Conservation (phyloP, 2,797 vertebrate genomes). For the Brotogeris chrysoptera region DNA sequence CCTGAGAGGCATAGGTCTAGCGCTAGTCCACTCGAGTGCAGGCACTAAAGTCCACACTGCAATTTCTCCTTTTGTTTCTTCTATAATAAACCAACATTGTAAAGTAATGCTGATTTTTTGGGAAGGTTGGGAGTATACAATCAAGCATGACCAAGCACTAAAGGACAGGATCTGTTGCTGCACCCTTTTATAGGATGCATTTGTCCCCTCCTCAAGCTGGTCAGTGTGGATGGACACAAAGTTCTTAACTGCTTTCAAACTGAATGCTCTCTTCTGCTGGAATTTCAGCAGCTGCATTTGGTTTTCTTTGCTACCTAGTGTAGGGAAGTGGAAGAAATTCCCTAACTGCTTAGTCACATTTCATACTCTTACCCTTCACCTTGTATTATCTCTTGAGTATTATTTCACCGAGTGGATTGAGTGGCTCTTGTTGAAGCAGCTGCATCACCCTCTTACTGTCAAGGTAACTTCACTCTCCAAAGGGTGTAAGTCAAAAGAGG, state of each 20-base stretch:
- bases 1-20: no score
- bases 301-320: neutral
- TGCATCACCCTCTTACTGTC: neutral
- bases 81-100: neutral
- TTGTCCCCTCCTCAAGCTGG: neutral
- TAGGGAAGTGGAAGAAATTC: neutral
- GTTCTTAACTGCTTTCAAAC: neutral
- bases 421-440: neutral
- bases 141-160: neutral
- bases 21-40: fast-evolving
- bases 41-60: fast-evolving
- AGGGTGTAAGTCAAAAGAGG: neutral
- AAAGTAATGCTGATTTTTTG: neutral
- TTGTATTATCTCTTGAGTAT: neutral
- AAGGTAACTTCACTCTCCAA: neutral
- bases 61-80: neutral
- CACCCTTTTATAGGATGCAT: neutral
- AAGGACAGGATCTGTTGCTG: fast-evolving
- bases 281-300: neutral
- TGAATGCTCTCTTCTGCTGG: fast-evolving
- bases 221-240: neutral
- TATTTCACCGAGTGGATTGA: neutral
- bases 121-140: neutral
- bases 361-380: neutral
- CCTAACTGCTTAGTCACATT: neutral